Percentiles rank a stretch among this genome's conserved stretches.
Evolutionary conservation across 2,888 invertebrate genomes (phyloP).

Genomic region (Clistopyga incitator): DNA sequence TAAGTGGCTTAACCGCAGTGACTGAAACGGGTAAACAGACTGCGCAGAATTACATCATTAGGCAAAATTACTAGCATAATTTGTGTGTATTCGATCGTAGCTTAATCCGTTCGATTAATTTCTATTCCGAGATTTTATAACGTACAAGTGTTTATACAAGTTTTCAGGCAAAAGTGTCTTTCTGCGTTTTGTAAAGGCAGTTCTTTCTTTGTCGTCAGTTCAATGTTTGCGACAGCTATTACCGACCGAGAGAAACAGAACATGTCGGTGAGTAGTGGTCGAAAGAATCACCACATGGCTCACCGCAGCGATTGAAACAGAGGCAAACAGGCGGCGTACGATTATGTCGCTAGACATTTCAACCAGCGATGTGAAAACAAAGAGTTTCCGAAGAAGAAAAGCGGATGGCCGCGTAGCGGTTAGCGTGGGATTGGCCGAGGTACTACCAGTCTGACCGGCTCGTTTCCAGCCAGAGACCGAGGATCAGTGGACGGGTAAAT

Average conservation of each 20-base stretch:
- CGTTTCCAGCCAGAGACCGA: slow-evolving; percentile 8
- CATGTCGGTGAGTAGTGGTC: background rate
- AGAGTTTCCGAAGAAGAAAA: slow-evolving; percentile 22
- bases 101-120: background rate
- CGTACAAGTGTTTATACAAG: background rate
- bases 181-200: background rate
- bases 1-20: background rate
- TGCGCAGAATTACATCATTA: slow-evolving; percentile 22
- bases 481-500: slow-evolving; percentile 27
- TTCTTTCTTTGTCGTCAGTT: background rate
- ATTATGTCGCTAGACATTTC: slow-evolving; percentile 44
- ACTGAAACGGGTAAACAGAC: background rate
- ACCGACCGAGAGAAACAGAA: background rate
- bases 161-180: background rate
- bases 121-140: background rate
- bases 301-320: background rate
- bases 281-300: background rate
- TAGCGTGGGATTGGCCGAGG: slow-evolving; percentile 9
- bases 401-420: slow-evolving; percentile 7
- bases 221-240: background rate
- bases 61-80: slow-evolving; percentile 1
- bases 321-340: slow-evolving; percentile 18
- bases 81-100: background rate
- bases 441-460: slow-evolving; percentile 33
- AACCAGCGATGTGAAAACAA: slow-evolving; percentile 47